phyloP scores from a whole-genome alignment of 2,797 vertebrate genomes.

The Leucoraja ocellata region DNA sequence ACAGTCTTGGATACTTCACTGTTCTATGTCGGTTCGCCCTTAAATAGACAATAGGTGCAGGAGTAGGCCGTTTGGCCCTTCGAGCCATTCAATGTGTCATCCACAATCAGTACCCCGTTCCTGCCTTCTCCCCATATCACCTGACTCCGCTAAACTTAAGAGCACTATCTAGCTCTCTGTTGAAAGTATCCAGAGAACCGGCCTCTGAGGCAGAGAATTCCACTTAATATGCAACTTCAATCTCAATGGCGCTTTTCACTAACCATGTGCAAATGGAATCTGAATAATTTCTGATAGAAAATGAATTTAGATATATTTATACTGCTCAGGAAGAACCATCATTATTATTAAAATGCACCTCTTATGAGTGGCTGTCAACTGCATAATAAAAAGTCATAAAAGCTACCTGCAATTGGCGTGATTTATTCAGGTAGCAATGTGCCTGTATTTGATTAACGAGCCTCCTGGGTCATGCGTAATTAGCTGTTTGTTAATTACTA shows the following conservation, averaged over 20 bases:
- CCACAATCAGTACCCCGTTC: too few relatives aligned
- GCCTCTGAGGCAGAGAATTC: too few relatives aligned
- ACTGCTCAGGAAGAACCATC: not conserved
- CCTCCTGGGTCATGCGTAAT: slow-evolving; percentile 15
- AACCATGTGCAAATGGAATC: not conserved
- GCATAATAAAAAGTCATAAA: slow-evolving; percentile 16
- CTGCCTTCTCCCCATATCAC: too few relatives aligned
- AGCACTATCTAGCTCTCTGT: too few relatives aligned
- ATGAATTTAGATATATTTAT: not conserved
- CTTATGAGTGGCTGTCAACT: slow-evolving; percentile 12
- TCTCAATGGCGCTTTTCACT: not conserved
- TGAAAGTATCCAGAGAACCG: too few relatives aligned
- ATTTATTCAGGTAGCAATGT: slow-evolving; percentile 35
- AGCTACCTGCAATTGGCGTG: not conserved
- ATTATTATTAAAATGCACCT: not conserved
- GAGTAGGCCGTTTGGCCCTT: too few relatives aligned
- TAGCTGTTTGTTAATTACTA: slow-evolving; percentile 36
- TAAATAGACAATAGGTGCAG: too few relatives aligned
- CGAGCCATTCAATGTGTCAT: too few relatives aligned
- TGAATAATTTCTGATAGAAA: not conserved
- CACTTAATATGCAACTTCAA: not conserved
- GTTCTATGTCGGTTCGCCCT: not conserved
- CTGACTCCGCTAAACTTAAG: too few relatives aligned
- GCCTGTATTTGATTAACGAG: slow-evolving; percentile 29
- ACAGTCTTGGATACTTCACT: not conserved